Evolutionary conservation across 2,888 invertebrate genomes (phyloP).

Genomic region (Rhaphigaster nebulosa): DNA sequence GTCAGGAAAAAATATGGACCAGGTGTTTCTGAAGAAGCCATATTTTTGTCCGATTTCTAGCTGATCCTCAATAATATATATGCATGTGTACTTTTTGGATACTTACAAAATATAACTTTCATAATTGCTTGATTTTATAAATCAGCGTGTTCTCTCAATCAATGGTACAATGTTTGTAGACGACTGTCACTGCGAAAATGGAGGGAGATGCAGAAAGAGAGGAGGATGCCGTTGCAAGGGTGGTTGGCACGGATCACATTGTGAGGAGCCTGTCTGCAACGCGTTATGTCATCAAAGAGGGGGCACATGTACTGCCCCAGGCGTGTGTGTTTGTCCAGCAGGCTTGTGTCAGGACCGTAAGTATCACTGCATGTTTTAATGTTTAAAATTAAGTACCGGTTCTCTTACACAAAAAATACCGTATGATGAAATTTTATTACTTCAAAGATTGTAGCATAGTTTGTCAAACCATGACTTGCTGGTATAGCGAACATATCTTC

Average conservation of each 20-base stretch:
- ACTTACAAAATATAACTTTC: no score
- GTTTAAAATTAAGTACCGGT: no score
- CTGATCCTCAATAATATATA: no score
- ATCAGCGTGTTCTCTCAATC: not conserved
- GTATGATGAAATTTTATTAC: no score
- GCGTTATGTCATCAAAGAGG: constrained; percentile 65
- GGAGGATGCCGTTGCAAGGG: constrained; percentile 65
- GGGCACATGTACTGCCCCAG: constrained; percentile 65
- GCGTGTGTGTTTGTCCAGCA: constrained; percentile 65
- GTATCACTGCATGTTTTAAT: constrained; percentile 57
- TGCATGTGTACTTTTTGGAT: no score
- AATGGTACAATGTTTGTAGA: not conserved
- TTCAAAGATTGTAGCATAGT: no score
- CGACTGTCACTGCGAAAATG: constrained; percentile 66
- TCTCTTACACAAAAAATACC: no score
- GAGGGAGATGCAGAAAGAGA: constrained; percentile 65
- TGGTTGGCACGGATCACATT: constrained; percentile 66
- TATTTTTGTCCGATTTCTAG: no score
- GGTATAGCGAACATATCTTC: no score
- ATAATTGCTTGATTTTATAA: not conserved
- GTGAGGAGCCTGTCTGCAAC: constrained; percentile 65
- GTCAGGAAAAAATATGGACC: no score
- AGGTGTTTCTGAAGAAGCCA: no score
- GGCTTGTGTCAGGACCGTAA: constrained; percentile 66
- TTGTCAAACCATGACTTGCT: no score